Percentiles rank a stretch among this genome's conserved stretches.
These are phyloP conservation scores for Tetragonisca angustula DNA, from an alignment of 2,888 invertebrate genomes.

Conservation along the genomic window DNA sequence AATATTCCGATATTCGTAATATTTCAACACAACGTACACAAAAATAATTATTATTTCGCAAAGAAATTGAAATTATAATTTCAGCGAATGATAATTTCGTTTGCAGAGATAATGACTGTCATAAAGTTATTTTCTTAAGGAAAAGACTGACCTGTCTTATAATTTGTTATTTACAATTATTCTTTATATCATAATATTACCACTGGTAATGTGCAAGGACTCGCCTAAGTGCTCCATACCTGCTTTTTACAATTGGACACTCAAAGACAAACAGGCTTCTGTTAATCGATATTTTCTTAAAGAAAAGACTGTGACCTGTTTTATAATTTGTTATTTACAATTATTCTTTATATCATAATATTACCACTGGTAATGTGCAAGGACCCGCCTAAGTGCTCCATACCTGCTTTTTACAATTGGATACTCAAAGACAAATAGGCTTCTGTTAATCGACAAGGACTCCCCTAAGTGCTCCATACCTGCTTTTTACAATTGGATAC, in stretches of 20 bases:
- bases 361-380: background rate
- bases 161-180: slow-evolving; percentile 1
- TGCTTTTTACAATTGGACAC: no score
- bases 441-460: no score
- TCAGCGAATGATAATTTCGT: background rate
- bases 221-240: no score
- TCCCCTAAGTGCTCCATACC: no score
- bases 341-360: background rate
- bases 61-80: background rate
- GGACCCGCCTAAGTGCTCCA: no score
- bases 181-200: background rate
- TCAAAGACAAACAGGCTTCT: no score
- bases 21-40: no score
- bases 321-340: background rate
- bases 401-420: no score
- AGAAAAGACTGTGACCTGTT: background rate
- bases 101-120: background rate
- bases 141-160: background rate
- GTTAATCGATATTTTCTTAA: background rate
- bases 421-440: no score
- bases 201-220: background rate
- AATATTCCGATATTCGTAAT: no score
- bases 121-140: slow-evolving; percentile 6
- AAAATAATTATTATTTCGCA: background rate
- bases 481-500: no score